These are phyloP conservation scores for Siniperca obscura DNA, from an alignment of 2,797 vertebrate species.

Conservation along the genomic window DNA sequence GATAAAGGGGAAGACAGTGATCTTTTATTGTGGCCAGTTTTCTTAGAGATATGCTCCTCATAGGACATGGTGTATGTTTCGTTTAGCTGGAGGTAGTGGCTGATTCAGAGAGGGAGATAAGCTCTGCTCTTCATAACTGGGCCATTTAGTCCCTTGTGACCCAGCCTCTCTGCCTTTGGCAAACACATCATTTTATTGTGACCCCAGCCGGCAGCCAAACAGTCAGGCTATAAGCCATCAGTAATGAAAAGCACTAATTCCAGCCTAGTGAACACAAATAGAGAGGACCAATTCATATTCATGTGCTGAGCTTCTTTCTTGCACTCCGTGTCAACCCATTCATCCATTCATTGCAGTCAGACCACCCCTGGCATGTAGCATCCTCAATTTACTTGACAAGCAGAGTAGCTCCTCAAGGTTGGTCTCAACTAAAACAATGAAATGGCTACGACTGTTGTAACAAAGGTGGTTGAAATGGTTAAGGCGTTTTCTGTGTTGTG, in stretches of 20 bases:
- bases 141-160: conserved; percentile 84
- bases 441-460: conserved; percentile 19
- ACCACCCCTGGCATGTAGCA: conserved; percentile 50
- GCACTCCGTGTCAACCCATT: conserved; percentile 66
- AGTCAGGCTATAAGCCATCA: conserved; percentile 78
- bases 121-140: conserved; percentile 84
- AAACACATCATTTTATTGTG: conserved; percentile 85
- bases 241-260: conserved; percentile 87
- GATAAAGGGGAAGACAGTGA: conserved; percentile 49
- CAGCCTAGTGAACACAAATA: conserved; percentile 72
- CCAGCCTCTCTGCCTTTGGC: conserved; percentile 81
- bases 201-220: conserved; percentile 81
- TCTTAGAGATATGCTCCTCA: conserved; percentile 54
- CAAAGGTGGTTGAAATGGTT: conserved; percentile 28
- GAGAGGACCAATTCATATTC: conserved; percentile 72
- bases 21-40: conserved; percentile 54
- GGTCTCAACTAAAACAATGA: conserved; percentile 60
- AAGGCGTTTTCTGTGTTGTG: conserved; percentile 4
- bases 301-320: conserved; percentile 63
- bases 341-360: conserved; percentile 68
- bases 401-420: conserved; percentile 55
- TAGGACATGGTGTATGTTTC: conserved; percentile 65
- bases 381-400: conserved; percentile 58
- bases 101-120: conserved; percentile 82
- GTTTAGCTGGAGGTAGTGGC: conserved; percentile 70